Conservation (phyloP, 2,113 vertebrate species). For the Brachionichthys hirsutus region DNA sequence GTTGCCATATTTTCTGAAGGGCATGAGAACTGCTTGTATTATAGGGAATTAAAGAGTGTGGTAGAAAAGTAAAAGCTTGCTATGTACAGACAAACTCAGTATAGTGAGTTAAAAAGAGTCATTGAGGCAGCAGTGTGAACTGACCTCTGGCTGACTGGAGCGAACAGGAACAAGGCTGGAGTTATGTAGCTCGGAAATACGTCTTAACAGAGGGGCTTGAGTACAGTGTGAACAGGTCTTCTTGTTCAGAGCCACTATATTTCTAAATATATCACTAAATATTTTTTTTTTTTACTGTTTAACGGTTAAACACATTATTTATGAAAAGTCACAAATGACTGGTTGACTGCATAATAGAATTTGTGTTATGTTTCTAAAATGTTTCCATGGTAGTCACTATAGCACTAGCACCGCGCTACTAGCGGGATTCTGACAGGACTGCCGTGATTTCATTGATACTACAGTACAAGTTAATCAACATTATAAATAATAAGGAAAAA, state of each 20-base stretch:
- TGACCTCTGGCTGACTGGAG: conserved; percentile 71
- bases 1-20: conserved; percentile 66
- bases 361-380: background rate
- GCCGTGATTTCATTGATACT: conserved; percentile 22
- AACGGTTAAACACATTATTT: no score
- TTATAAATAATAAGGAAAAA: conserved; percentile 29
- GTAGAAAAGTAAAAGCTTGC: conserved; percentile 21
- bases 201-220: conserved; percentile 35
- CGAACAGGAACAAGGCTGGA: conserved; percentile 61
- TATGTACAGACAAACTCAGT: conserved; percentile 45
- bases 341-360: background rate
- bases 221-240: conserved; percentile 41
- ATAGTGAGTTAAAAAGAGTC: conserved; percentile 58
- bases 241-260: conserved; percentile 55
- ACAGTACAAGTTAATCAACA: conserved; percentile 9
- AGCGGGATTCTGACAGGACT: conserved; percentile 2
- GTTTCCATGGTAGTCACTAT: no score
- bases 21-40: conserved; percentile 62
- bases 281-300: no score
- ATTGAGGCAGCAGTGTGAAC: conserved; percentile 43
- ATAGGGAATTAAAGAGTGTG: conserved; percentile 66
- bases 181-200: conserved; percentile 56
- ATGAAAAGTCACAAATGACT: background rate
- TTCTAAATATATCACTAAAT: conserved; percentile 50
- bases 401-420: background rate